Base-by-base conservation (phyloP, 2,113 vertebrate genomes). In the Okapia johnstoni region DNA sequence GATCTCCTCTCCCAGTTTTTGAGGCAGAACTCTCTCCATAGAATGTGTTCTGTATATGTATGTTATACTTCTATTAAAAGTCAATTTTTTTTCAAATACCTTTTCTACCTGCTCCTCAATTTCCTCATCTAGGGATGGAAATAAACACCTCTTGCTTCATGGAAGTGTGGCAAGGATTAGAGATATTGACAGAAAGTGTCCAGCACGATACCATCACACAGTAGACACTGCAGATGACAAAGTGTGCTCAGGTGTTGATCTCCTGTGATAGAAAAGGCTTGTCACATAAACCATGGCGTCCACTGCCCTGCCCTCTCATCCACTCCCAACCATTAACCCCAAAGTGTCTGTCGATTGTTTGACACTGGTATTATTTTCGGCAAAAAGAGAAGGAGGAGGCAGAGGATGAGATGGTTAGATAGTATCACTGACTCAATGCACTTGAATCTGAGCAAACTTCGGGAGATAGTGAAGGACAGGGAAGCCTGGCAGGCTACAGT, bases 151-250 rank as follows among this genome's bases (percentile, higher is more conserved):
- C 30, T 6, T 25, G 28, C 60, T 76, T 73, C 54, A 7, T 3
- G 26, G 5, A 28, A 48, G 2, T 46, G n/a, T 57, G 48, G 30
- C 9, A 21, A 60, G 40, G 55, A 50, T 48, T 25, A 36, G 60
- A n/a, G 70, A 48, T 26, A 8, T 26, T 36, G 55, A 60, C 9
- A n/a, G 36, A 19, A 73, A 81, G 50, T 55, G 10, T 43, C 50
- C 25, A 8, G 28, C 28, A 6, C 0, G 0, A 30, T 7, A n/a
- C 33, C 25, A 26, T 40, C n/a, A 48, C 17, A 0, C 0, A 19
- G 36, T 2, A 58, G 84, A 63, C 40, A 70, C 30, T 3, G 30
- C 60, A 30, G 5, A 0, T 21, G 55, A 66, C 58, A 52, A 36
- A 40, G 15, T 0, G 0, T 76, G 17, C 21, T 58, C 40, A 28